These are phyloP conservation scores for Sanderia malayensis DNA, from an alignment of 30 jellyfish, hydroid and myxozoan species.

Conservation along the genomic window DNA sequence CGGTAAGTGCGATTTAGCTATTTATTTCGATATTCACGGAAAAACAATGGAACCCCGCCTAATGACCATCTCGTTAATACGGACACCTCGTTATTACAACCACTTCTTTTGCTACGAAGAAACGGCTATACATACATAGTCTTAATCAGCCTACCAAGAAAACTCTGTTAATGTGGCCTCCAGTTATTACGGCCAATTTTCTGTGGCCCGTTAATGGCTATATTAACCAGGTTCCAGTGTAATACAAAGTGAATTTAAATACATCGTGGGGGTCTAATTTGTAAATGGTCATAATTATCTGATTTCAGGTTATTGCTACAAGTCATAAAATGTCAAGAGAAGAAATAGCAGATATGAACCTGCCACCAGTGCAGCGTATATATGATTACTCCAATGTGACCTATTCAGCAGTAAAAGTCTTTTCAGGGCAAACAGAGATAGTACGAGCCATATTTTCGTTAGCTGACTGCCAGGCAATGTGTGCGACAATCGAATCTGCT, in stretches of 20 bases:
- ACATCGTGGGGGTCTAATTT: too few species aligned
- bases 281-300: too few species aligned
- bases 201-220: too few species aligned
- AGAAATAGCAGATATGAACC: background rate
- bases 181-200: conserved; percentile 23
- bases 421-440: background rate
- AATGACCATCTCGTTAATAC: conserved; percentile 28
- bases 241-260: too few species aligned
- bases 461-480: background rate
- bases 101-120: conserved; percentile 30
- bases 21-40: too few species aligned
- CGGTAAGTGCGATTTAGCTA: too few species aligned
- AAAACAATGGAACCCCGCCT: conserved; percentile 40
- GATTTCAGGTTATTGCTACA: too few species aligned
- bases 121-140: conserved; percentile 28
- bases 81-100: conserved; percentile 35
- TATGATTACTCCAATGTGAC: background rate
- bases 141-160: too few species aligned
- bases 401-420: background rate
- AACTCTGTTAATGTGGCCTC: conserved; percentile 30
- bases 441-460: background rate
- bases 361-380: background rate
- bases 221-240: too few species aligned
- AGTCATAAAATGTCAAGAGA: background rate
- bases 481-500: background rate